Evolutionary conservation across 2,888 invertebrate species (phyloP).

Genomic region (Aspidapion aeneum): DNA sequence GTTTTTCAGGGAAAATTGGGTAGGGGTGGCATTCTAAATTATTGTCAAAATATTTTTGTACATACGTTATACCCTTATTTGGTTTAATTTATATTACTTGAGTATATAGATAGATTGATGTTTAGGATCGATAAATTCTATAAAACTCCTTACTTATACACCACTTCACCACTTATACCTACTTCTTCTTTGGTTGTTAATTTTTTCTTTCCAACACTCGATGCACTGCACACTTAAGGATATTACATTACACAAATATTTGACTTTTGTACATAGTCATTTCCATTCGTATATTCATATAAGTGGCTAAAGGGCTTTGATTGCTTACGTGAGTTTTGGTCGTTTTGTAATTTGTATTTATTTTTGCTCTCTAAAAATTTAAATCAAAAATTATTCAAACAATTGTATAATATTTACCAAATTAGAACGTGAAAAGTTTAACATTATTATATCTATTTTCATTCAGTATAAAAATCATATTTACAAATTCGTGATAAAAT

Average conservation of each 20-base stretch:
- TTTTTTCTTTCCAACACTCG: conserved; percentile 15
- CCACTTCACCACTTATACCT: conserved; percentile 38
- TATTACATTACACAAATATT: conserved; percentile 7
- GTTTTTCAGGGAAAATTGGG: too few species aligned
- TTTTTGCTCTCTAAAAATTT: neutral
- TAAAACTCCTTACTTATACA: conserved; percentile 27
- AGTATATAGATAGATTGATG: conserved; percentile 31
- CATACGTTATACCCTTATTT: conserved; percentile 30
- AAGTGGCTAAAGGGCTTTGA: neutral
- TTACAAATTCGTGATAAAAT: too few species aligned
- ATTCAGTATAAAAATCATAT: too few species aligned
- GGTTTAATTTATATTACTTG: conserved; percentile 25
- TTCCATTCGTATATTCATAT: neutral
- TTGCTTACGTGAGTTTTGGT: neutral
- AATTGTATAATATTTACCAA: too few species aligned
- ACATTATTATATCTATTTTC: too few species aligned
- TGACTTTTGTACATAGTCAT: conserved; percentile 18
- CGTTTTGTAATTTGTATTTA: neutral
- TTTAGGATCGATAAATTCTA: conserved; percentile 28
- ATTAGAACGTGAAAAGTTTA: too few species aligned
- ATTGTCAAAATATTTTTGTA: conserved; percentile 32
- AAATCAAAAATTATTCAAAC: too few species aligned
- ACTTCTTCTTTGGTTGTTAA: conserved; percentile 21
- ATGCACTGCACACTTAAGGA: conserved; percentile 12
- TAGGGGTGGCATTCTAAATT: conserved; percentile 39